Conservation (phyloP, 2,113 vertebrate genomes). For the Entelurus aequoreus region DNA sequence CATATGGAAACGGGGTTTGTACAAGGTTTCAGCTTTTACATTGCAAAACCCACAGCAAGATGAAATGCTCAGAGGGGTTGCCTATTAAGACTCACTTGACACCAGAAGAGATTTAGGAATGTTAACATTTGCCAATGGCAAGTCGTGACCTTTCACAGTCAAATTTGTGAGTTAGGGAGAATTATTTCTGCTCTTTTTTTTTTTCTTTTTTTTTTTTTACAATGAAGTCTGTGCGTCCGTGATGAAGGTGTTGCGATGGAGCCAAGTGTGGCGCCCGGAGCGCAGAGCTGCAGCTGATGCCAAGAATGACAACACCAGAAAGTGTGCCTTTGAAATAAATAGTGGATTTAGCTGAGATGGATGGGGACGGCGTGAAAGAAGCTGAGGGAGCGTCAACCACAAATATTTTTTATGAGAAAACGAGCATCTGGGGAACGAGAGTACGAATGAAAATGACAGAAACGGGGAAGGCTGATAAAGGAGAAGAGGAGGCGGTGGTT, state of each 20-base stretch:
- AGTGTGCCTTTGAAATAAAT: slow-evolving; percentile 14
- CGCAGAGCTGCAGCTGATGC: slow-evolving; percentile 30
- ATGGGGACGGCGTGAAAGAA: slow-evolving; percentile 7
- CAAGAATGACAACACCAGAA: slow-evolving; percentile 24
- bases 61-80: neutral
- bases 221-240: slow-evolving; percentile 36
- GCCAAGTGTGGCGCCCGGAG: slow-evolving; percentile 45
- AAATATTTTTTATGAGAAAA: slow-evolving; percentile 12
- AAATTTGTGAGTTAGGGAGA: slow-evolving; percentile 38
- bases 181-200: slow-evolving; percentile 36
- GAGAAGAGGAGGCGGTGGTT: neutral
- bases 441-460: slow-evolving; percentile 8
- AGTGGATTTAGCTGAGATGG: slow-evolving; percentile 11
- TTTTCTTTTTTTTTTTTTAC: slow-evolving; percentile 32
- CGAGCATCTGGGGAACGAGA: slow-evolving; percentile 13
- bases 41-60: neutral
- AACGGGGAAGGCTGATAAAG: neutral
- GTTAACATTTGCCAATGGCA: slow-evolving; percentile 50
- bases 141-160: slow-evolving; percentile 46
- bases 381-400: slow-evolving; percentile 4
- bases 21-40: no score
- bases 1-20: no score
- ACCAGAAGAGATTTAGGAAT: slow-evolving; percentile 30
- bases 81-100: slow-evolving; percentile 41
- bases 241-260: slow-evolving; percentile 25